Conservation (phyloP, 2,888 invertebrate species). For the Synergus gifuensis region DNA sequence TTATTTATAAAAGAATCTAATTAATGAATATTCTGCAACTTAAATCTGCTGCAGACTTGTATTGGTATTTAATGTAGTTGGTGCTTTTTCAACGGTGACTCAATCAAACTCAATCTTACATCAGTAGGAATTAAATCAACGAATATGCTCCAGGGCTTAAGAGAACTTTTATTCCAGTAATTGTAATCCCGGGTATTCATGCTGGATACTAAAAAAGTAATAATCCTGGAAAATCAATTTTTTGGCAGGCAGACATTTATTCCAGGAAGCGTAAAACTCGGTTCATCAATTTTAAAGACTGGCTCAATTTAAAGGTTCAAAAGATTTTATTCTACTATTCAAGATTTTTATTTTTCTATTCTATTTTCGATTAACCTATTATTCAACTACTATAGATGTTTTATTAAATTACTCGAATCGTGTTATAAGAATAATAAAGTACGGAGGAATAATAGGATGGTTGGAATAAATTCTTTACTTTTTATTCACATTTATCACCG, state of each 20-base stretch:
- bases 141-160: slow-evolving; percentile 18
- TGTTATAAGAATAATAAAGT: not conserved
- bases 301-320: slow-evolving; percentile 11
- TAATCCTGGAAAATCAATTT: slow-evolving; percentile 33
- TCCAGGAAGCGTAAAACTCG: slow-evolving; percentile 22
- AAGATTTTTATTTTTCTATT: not conserved
- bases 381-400: not conserved
- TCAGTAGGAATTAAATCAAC: slow-evolving; percentile 1
- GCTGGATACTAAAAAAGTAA: slow-evolving; percentile 9
- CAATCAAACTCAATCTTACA: slow-evolving; percentile 1
- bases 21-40: not conserved
- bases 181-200: slow-evolving; percentile 32
- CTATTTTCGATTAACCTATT: not conserved
- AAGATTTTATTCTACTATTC: slow-evolving; percentile 7
- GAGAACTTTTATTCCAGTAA: slow-evolving; percentile 35
- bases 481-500: too few relatives aligned
- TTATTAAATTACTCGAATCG: not conserved
- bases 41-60: not conserved
- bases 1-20: not conserved
- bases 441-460: not conserved
- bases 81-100: not conserved
- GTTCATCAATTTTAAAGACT: slow-evolving; percentile 34
- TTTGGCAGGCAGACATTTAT: slow-evolving; percentile 3
- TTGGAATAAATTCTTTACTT: too few relatives aligned
- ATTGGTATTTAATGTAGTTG: slow-evolving; percentile 5